phyloP scores from a whole-genome alignment of 2,888 invertebrate species.

The Trypoxylon attenuatum region DNA sequence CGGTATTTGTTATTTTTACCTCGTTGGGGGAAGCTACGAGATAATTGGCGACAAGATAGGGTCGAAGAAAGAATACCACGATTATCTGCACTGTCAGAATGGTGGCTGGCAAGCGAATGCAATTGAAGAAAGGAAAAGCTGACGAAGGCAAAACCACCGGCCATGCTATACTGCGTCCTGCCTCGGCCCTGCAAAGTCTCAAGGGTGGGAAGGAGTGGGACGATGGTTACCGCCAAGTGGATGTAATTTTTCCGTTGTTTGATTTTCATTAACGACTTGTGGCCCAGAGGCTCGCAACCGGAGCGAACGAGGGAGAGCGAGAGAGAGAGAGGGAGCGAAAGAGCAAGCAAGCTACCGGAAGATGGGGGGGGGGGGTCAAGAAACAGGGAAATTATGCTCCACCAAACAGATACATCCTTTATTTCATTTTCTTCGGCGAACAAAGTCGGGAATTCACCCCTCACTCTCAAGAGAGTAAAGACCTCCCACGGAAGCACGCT shows the following conservation, averaged over 20 bases:
- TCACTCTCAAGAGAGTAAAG: constrained; percentile 1
- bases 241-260: constrained; percentile 73
- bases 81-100: constrained; percentile 42
- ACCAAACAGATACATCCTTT: constrained; percentile 61
- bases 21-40: not conserved
- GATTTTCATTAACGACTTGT: constrained; percentile 74
- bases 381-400: constrained; percentile 60
- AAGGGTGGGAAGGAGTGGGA: constrained; percentile 60
- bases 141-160: constrained; percentile 63
- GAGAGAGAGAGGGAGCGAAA: not conserved
- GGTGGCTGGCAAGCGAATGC: constrained; percentile 57
- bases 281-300: constrained; percentile 56
- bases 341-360: no score
- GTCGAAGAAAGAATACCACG: constrained; percentile 47
- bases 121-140: constrained; percentile 65
- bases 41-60: constrained; percentile 29
- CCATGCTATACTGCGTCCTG: constrained; percentile 44
- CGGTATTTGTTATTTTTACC: constrained; percentile 20
- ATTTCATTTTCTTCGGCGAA: constrained; percentile 49
- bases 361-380: constrained; percentile 47
- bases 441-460: constrained; percentile 24
- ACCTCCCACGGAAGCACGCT: constrained; percentile 9
- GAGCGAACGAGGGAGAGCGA: constrained; percentile 21
- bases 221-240: constrained; percentile 65
- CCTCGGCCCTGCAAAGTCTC: constrained; percentile 57